Evolutionary conservation across 2,888 invertebrate genomes (phyloP).

Genomic region (Meteorus cinctellus): DNA sequence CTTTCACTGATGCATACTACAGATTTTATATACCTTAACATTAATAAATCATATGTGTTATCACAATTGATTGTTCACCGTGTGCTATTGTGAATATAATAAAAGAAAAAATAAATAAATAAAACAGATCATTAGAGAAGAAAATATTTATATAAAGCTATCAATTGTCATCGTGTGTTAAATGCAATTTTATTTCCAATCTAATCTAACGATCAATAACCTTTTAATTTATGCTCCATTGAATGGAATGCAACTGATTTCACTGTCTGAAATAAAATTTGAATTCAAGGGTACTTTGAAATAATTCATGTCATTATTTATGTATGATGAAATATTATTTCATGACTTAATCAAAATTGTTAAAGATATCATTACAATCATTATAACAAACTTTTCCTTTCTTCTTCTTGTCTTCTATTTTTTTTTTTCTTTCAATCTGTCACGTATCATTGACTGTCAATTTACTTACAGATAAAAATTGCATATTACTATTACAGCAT

Average conservation of each 20-base stretch:
- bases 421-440: neutral
- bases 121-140: neutral
- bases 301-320: constrained; percentile 7
- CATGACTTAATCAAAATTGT: neutral
- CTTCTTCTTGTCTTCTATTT: neutral
- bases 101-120: neutral
- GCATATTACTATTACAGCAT: neutral
- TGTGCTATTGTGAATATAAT: neutral
- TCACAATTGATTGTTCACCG: constrained; percentile 1
- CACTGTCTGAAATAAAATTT: constrained; percentile 1
- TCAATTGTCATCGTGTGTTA: constrained; percentile 2
- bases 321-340: constrained; percentile 15
- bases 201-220: constrained; percentile 27
- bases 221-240: constrained; percentile 44
- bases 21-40: neutral
- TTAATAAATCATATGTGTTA: neutral
- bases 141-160: neutral
- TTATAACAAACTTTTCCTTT: neutral
- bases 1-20: constrained; percentile 37
- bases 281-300: neutral
- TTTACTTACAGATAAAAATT: constrained; percentile 8
- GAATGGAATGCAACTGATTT: constrained; percentile 43
- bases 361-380: neutral
- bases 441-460: constrained; percentile 24
- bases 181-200: constrained; percentile 20